These are phyloP conservation scores for Cyprinella venusta DNA, from an alignment of 2,797 vertebrate genomes.

Conservation along the genomic window DNA sequence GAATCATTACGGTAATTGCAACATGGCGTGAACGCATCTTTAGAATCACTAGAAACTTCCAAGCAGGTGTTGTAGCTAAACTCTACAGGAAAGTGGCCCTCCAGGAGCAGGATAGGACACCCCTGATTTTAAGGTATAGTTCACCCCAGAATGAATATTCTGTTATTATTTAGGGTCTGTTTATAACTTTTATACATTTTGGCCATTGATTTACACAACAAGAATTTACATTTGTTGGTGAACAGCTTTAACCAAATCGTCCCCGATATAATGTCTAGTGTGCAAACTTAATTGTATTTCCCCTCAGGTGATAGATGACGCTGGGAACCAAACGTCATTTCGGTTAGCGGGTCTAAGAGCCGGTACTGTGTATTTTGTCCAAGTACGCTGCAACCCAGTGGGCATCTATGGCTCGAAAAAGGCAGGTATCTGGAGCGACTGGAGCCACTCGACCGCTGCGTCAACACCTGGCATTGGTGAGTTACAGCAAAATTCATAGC, in stretches of 20 bases:
- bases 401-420: slow-evolving; percentile 94
- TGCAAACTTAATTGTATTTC: slow-evolving; percentile 26
- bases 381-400: slow-evolving; percentile 92
- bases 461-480: slow-evolving; percentile 90
- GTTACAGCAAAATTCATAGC: slow-evolving; percentile 44
- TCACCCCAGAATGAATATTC: background rate
- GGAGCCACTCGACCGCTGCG: slow-evolving; percentile 92
- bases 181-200: background rate
- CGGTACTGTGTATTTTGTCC: slow-evolving; percentile 91
- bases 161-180: background rate
- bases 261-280: background rate
- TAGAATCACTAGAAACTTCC: background rate
- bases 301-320: slow-evolving; percentile 86
- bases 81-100: background rate
- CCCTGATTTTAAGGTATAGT: background rate
- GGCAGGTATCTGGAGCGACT: slow-evolving; percentile 93
- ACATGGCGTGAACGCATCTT: background rate
- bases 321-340: slow-evolving; percentile 92
- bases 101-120: background rate
- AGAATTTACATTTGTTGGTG: background rate
- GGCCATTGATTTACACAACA: background rate
- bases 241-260: background rate
- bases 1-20: background rate
- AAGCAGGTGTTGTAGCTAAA: background rate
- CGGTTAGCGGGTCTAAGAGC: slow-evolving; percentile 88